Evolutionary conservation across 2,113 vertebrate genomes (phyloP).

Genomic region (Solea senegalensis): DNA sequence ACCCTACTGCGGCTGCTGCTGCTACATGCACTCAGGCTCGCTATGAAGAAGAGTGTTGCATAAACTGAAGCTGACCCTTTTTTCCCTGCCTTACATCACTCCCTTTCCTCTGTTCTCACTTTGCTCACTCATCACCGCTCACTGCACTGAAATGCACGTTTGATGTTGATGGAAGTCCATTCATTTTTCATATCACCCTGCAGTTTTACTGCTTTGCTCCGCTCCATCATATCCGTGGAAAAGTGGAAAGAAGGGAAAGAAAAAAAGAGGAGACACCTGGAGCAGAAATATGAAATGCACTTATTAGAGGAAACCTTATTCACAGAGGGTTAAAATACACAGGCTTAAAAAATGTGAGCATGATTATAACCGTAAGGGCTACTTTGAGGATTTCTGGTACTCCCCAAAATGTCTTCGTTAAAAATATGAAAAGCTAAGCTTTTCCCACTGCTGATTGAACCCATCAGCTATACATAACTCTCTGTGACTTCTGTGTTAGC

Average conservation of each 20-base stretch:
- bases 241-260: constrained; percentile 4
- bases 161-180: constrained; percentile 44
- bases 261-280: not conserved
- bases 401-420: not conserved
- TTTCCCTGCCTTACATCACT: constrained; percentile 56
- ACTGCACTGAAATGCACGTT: constrained; percentile 40
- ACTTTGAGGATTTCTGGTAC: not conserved
- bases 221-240: not conserved
- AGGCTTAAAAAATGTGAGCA: constrained; percentile 20
- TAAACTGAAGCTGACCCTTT: constrained; percentile 72
- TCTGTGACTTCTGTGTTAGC: too few species aligned
- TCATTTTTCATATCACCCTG: constrained; percentile 24
- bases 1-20: constrained; percentile 16
- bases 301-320: constrained; percentile 23
- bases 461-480: too few species aligned
- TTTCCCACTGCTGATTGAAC: too few species aligned
- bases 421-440: too few species aligned
- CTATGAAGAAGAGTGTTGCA: constrained; percentile 49
- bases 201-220: constrained; percentile 21
- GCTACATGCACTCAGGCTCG: constrained; percentile 52
- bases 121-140: constrained; percentile 51
- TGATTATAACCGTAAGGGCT: not conserved
- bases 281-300: constrained; percentile 19
- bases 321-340: constrained; percentile 7
- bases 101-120: constrained; percentile 26